These are phyloP conservation scores for Phylloscopus collybita DNA, from an alignment of 2,797 vertebrate genomes.

Conservation along the genomic window DNA sequence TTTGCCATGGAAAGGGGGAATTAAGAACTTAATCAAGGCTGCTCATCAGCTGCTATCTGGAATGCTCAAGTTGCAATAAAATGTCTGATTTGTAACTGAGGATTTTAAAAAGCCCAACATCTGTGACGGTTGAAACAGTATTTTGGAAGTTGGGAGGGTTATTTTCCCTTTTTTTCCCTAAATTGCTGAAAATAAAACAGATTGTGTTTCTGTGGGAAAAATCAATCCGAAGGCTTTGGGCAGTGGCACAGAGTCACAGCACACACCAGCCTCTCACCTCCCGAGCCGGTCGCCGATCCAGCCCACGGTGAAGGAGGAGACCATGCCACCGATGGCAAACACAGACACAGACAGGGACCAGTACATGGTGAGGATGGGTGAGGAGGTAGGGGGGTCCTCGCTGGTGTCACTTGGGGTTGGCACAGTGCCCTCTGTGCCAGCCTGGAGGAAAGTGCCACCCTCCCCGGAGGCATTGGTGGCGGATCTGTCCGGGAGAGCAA, in stretches of 20 bases:
- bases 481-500: slow-evolving; percentile 46
- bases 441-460: neutral
- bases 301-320: slow-evolving; percentile 94
- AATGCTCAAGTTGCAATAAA: neutral
- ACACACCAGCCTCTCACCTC: slow-evolving; percentile 77
- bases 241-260: neutral
- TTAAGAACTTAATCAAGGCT: neutral
- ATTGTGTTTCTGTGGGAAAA: neutral
- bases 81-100: neutral
- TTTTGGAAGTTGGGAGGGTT: neutral
- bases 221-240: neutral
- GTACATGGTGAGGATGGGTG: slow-evolving; percentile 82
- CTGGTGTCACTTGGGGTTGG: accelerated
- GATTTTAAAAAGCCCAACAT: neutral
- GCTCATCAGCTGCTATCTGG: neutral
- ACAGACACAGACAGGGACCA: slow-evolving; percentile 94
- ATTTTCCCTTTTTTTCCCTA: neutral
- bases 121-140: neutral
- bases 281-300: slow-evolving; percentile 88
- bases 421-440: neutral
- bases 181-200: neutral
- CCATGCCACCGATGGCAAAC: slow-evolving; percentile 91
- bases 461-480: neutral
- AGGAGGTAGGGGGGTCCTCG: accelerated
- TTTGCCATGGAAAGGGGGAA: neutral